Base-by-base conservation (phyloP, 1,140 invertebrate genomes). In the Lucilia cuprina region DNA sequence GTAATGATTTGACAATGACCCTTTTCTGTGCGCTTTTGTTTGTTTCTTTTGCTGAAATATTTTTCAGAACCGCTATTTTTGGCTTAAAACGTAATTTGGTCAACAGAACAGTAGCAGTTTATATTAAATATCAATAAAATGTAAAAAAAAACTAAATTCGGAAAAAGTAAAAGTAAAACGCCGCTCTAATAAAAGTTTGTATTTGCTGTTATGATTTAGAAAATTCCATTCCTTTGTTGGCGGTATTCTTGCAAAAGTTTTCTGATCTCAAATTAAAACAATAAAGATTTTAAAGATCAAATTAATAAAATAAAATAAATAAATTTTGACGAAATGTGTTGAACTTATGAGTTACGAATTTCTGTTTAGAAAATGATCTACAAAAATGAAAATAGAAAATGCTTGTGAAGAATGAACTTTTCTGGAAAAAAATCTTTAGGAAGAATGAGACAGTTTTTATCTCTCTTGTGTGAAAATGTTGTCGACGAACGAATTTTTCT, bases 201-300 rank as follows among this genome's bases (percentile, higher is more conserved):
- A 77, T 80, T 80, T 49, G 77, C 49, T 80, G 77, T 80, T 80
- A 80, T 80, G 77, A 80, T 80, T 80, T 80, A 80, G 77, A 50
- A 80, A 80, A 80, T 49, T 80, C 35, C 77, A 21, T 70, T 21
- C n/a, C 19, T 7, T 80, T 49, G 41, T 50, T 80, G 77, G 77
- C 77, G 77, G 77, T 80, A 80, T 25, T 9, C 3, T 50, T 49
- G 21, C 77, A 80, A 80, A 80, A 17, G 17, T 47, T 30, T 9
- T 49, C 9, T 12, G 13, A 2, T 12, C 5, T 49, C 0, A 49
- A 49, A 49, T 49, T 49, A 49, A 49, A 49, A 49, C 49, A 49
- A 49, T 49, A 49, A 9, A 9, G 12, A 55, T 55, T 55, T 55
- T 17, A 55, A 55, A 12, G 50, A 55, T 55, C 50, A 55, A 55